These are phyloP conservation scores for Tadarida brasiliensis DNA, from an alignment of 2,797 vertebrate species.

Conservation along the genomic window DNA sequence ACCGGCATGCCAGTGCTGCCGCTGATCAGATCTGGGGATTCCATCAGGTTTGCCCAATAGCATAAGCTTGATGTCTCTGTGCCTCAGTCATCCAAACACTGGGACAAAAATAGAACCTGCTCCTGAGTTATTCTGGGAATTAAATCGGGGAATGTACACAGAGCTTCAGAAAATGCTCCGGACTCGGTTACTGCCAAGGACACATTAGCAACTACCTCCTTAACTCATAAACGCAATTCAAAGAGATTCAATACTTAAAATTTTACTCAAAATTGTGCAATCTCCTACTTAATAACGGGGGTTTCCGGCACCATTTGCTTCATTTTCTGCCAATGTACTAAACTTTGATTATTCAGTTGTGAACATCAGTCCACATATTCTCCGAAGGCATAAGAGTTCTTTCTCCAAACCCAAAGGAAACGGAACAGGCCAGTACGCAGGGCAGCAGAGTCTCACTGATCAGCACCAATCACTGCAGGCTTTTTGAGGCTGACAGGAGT, in stretches of 20 bases:
- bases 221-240: not conserved
- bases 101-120: not conserved
- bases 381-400: not conserved
- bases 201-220: not conserved
- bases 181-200: not conserved
- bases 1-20: fast-evolving
- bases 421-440: not conserved
- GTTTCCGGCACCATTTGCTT: not conserved
- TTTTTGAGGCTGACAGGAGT: not conserved
- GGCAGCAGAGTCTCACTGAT: not conserved
- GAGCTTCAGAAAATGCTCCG: not conserved
- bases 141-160: not conserved
- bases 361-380: not conserved
- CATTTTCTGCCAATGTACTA: not conserved
- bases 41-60: not conserved
- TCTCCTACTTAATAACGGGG: not conserved
- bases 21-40: not conserved
- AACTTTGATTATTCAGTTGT: not conserved
- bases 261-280: not conserved
- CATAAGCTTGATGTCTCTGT: not conserved
- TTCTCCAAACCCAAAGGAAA: not conserved
- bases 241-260: not conserved
- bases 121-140: not conserved
- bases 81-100: not conserved
- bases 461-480: not conserved